Percentiles rank a stretch among this genome's conserved stretches.
Conservation (phyloP, 1,140 invertebrate species). For the Dicyema japonicum region DNA sequence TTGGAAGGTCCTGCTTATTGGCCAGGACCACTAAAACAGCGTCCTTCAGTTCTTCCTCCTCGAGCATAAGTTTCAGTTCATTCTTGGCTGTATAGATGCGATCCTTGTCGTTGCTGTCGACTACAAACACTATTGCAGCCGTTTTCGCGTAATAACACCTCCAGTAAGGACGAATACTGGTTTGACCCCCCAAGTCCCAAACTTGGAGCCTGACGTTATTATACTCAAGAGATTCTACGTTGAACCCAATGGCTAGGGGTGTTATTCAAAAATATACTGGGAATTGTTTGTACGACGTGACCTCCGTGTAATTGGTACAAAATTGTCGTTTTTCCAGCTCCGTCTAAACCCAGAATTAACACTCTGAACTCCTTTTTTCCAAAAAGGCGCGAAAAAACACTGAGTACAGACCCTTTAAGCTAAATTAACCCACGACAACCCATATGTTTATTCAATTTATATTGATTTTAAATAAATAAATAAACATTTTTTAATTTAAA, state of each 20-base stretch:
- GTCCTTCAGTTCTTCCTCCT: conserved; percentile 81
- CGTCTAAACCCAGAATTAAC: conserved; percentile 76
- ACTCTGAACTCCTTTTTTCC: conserved; percentile 82
- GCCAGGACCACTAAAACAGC: conserved; percentile 74
- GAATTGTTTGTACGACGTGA: conserved; percentile 95
- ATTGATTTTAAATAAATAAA: too few species aligned
- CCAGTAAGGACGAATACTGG: conserved; percentile 83
- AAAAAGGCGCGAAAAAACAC: conserved; percentile 63
- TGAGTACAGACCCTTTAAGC: too few species aligned
- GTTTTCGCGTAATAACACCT: conserved; percentile 98
- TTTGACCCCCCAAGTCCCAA: conserved; percentile 95
- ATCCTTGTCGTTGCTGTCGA: conserved; percentile 87
- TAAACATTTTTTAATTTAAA: too few species aligned
- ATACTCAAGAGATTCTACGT: not conserved
- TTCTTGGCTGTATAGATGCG: conserved; percentile 93
- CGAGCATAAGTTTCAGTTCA: conserved; percentile 73
- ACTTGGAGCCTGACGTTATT: conserved; percentile 32
- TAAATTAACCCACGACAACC: too few species aligned
- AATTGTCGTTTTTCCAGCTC: conserved; percentile 68
- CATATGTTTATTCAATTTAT: too few species aligned
- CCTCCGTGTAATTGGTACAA: conserved; percentile 85
- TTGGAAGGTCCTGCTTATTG: conserved; percentile 97
- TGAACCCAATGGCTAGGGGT: too few species aligned
- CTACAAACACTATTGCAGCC: conserved; percentile 96
- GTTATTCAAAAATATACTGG: conserved; percentile 28